phyloP scores from a whole-genome alignment of 2,888 invertebrate genomes.

The Eupelmus urozonus region DNA sequence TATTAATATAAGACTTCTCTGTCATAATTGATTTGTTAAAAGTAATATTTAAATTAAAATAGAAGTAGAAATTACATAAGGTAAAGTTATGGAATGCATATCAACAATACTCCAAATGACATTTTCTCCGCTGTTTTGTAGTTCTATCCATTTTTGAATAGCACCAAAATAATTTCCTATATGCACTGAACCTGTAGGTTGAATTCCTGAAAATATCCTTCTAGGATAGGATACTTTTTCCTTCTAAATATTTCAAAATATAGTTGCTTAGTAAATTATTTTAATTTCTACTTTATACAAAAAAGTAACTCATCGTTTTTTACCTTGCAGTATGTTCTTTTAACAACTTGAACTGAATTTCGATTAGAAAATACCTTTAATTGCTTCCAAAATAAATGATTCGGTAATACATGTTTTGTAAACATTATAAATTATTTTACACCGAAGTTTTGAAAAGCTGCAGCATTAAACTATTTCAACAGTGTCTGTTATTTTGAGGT shows the following conservation, averaged over 20 bases:
- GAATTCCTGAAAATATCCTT: conserved; percentile 94
- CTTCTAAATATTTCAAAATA: conserved; percentile 37
- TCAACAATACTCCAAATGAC: conserved; percentile 93
- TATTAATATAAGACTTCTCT: conserved; percentile 46
- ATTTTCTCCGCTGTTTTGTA: conserved; percentile 86
- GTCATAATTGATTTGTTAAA: no score
- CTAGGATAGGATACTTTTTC: conserved; percentile 77
- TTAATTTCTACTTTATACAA: neutral
- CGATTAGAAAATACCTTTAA: conserved; percentile 19
- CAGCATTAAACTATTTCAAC: neutral
- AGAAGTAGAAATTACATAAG: conserved; percentile 80
- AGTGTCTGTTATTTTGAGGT: conserved; percentile 33
- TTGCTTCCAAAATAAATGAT: neutral
- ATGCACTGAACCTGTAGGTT: conserved; percentile 96
- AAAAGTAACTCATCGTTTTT: neutral
- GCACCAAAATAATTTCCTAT: conserved; percentile 98
- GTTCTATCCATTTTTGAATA: conserved; percentile 89
- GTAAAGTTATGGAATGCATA: conserved; percentile 93
- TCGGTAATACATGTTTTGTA: conserved; percentile 24
- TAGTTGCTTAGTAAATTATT: neutral
- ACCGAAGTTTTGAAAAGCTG: neutral
- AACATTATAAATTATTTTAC: conserved; percentile 41
- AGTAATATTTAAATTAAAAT: neutral
- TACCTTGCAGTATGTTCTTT: conserved; percentile 35
- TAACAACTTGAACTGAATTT: conserved; percentile 18